Evolutionary conservation across 2,888 invertebrate genomes (phyloP).

Genomic region (Galeopsomyia nigrocyanea): DNA sequence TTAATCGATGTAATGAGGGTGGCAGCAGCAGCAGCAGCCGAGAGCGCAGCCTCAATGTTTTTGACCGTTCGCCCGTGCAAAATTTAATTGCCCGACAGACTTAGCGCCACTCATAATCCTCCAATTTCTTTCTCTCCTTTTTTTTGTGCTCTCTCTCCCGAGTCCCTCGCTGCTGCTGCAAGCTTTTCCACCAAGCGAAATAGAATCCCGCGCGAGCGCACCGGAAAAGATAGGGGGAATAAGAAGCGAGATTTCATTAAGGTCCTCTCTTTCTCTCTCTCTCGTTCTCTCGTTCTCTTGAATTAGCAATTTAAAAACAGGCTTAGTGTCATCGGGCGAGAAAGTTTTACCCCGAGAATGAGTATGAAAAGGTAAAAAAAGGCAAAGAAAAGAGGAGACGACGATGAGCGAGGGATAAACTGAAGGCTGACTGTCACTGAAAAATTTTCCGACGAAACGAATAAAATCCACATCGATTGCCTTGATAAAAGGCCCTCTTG

Average conservation of each 20-base stretch:
- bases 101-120: constrained; percentile 52
- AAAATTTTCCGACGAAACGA: constrained; percentile 30
- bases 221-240: constrained; percentile 39
- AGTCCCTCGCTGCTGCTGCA: constrained; percentile 14
- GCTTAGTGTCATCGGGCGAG: constrained; percentile 51
- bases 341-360: constrained; percentile 31
- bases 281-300: constrained; percentile 29
- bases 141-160: constrained; percentile 1
- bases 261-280: constrained; percentile 42
- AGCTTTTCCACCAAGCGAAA: constrained; percentile 8
- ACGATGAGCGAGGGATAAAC: constrained; percentile 16
- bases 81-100: constrained; percentile 53
- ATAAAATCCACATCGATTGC: constrained; percentile 40
- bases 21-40: no score
- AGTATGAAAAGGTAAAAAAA: constrained; percentile 36
- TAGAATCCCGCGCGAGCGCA: constrained; percentile 35
- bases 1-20: constrained; percentile 35
- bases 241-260: constrained; percentile 55
- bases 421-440: constrained; percentile 25
- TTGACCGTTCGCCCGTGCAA: constrained; percentile 51
- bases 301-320: constrained; percentile 60
- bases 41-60: constrained; percentile 29
- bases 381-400: background rate
- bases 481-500: constrained; percentile 19
- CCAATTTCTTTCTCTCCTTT: constrained; percentile 49